These are phyloP conservation scores for Monochamus alternatus DNA, from an alignment of 2,888 invertebrate species.

Conservation along the genomic window DNA sequence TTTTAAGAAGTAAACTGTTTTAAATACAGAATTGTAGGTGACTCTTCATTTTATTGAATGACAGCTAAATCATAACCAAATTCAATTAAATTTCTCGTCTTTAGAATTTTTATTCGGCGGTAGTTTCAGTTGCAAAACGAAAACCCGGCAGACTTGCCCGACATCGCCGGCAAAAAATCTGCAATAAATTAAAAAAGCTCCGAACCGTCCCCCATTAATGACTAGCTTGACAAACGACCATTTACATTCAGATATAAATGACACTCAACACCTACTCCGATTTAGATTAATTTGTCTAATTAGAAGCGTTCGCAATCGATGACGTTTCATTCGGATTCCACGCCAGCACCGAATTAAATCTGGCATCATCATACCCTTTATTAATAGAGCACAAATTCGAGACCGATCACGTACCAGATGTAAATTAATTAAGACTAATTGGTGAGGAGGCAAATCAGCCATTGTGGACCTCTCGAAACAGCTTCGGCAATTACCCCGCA, in stretches of 20 bases:
- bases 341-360: constrained; percentile 21
- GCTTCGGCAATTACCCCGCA: constrained; percentile 39
- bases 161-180: background rate
- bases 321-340: constrained; percentile 16
- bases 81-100: too few species aligned
- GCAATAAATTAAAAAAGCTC: background rate
- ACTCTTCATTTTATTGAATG: too few species aligned
- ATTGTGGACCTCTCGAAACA: constrained; percentile 52
- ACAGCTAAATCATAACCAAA: too few species aligned
- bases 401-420: constrained; percentile 51
- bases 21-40: too few species aligned
- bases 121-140: too few species aligned
- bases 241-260: background rate
- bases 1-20: too few species aligned
- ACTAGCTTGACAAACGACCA: background rate
- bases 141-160: too few species aligned
- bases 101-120: too few species aligned
- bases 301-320: constrained; percentile 18
- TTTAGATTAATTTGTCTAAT: constrained; percentile 24
- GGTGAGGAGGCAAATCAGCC: constrained; percentile 52
- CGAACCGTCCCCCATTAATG: background rate
- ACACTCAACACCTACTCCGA: constrained; percentile 14
- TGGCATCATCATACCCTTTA: constrained; percentile 35
- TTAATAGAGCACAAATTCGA: constrained; percentile 35
- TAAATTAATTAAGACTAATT: constrained; percentile 59